phyloP scores from a whole-genome alignment of 2,113 vertebrate species.

The Sturnus vulgaris region DNA sequence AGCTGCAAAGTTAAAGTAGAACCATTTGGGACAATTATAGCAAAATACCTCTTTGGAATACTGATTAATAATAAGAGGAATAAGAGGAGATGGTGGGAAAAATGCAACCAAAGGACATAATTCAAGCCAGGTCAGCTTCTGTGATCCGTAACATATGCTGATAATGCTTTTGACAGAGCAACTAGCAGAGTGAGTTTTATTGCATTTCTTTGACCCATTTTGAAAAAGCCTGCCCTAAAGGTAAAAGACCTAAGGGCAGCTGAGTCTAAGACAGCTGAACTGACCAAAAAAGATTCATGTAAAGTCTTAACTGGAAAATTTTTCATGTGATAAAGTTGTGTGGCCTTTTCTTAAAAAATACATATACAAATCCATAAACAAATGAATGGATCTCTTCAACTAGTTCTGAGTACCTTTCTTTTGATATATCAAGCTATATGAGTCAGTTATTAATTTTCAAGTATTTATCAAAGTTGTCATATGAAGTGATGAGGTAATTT shows the following conservation, averaged over 20 bases:
- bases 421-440: slow-evolving; percentile 31
- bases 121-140: neutral
- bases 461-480: slow-evolving; percentile 20
- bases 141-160: neutral
- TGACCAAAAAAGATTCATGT: neutral
- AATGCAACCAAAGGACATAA: neutral
- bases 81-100: neutral
- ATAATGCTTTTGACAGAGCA: neutral
- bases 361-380: neutral
- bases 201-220: neutral
- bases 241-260: neutral
- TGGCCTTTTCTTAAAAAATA: neutral
- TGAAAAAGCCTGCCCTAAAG: neutral
- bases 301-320: neutral
- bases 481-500: slow-evolving; percentile 25
- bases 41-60: neutral
- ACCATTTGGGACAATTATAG: slow-evolving; percentile 3
- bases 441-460: slow-evolving; percentile 36
- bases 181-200: neutral
- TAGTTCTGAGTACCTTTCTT: neutral
- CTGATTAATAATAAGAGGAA: too few relatives aligned
- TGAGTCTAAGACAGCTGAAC: neutral
- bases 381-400: neutral
- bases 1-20: neutral
- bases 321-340: neutral